Conservation (phyloP, 2,797 vertebrate species). For the Trachurus trachurus region DNA sequence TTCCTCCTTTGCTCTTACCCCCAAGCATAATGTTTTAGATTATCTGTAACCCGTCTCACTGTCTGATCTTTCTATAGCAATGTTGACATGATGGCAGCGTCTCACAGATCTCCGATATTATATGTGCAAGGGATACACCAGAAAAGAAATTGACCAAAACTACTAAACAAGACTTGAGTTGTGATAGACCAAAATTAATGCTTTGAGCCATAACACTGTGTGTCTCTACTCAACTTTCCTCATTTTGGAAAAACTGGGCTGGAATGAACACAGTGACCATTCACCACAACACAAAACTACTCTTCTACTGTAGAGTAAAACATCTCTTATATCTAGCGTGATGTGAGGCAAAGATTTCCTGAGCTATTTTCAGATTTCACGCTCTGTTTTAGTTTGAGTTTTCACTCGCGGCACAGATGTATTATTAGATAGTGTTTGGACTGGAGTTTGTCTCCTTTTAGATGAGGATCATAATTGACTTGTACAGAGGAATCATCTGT, state of each 20-base stretch:
- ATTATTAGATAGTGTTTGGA: not conserved
- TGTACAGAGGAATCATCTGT: not conserved
- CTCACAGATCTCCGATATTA: not conserved
- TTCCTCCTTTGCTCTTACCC: not conserved
- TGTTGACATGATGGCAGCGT: too few species aligned
- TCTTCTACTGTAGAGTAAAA: not conserved
- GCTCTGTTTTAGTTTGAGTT: slow-evolving; percentile 14
- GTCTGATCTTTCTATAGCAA: too few species aligned
- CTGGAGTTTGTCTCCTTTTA: not conserved
- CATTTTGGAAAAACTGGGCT: not conserved
- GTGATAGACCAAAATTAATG: not conserved
- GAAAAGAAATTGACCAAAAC: not conserved
- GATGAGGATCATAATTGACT: not conserved
- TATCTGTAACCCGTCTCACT: not conserved
- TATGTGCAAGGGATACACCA: not conserved
- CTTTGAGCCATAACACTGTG: not conserved
- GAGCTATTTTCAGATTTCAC: slow-evolving; percentile 22
- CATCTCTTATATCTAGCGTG: slow-evolving; percentile 14
- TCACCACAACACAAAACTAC: slow-evolving; percentile 10
- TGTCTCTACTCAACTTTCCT: not conserved
- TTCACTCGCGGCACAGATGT: not conserved
- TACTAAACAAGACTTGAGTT: not conserved
- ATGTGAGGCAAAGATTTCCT: slow-evolving; percentile 2
- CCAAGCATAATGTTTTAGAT: not conserved
- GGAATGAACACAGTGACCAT: not conserved